Evolutionary conservation across 2,113 vertebrate species (phyloP).

Genomic region (Murina feae): DNA sequence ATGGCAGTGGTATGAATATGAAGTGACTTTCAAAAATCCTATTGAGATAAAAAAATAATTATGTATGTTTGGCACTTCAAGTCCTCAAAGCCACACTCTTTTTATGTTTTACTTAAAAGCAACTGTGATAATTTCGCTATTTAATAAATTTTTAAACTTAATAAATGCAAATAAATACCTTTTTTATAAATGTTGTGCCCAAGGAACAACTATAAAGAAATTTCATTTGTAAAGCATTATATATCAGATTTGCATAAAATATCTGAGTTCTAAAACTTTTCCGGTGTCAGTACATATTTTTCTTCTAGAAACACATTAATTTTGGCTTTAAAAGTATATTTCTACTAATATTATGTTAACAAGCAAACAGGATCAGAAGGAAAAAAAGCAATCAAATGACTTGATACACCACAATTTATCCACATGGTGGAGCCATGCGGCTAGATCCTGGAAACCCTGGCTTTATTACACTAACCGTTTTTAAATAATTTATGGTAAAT

Average conservation of each 20-base stretch:
- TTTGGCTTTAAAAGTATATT: constrained; percentile 13
- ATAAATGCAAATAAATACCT: constrained; percentile 16
- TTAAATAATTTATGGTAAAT: constrained; percentile 37
- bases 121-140: neutral
- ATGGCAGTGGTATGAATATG: constrained; percentile 28
- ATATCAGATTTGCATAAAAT: constrained; percentile 13
- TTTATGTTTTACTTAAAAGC: neutral
- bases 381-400: neutral
- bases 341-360: neutral
- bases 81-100: neutral
- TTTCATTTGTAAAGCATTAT: constrained; percentile 1
- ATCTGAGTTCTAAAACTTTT: constrained; percentile 25
- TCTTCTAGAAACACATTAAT: neutral
- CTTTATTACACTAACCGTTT: constrained; percentile 5
- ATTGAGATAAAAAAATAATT: constrained; percentile 12
- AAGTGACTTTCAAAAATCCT: constrained; percentile 56
- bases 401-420: constrained; percentile 56
- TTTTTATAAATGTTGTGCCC: neutral
- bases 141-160: neutral
- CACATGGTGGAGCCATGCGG: constrained; percentile 73
- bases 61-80: constrained; percentile 32
- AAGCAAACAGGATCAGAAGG: neutral
- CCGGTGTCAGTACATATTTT: neutral
- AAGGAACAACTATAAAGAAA: constrained; percentile 31
- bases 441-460: constrained; percentile 42